These are phyloP conservation scores for Drosophila murphyi DNA, from an alignment of 1,140 invertebrate genomes.

Conservation along the genomic window DNA sequence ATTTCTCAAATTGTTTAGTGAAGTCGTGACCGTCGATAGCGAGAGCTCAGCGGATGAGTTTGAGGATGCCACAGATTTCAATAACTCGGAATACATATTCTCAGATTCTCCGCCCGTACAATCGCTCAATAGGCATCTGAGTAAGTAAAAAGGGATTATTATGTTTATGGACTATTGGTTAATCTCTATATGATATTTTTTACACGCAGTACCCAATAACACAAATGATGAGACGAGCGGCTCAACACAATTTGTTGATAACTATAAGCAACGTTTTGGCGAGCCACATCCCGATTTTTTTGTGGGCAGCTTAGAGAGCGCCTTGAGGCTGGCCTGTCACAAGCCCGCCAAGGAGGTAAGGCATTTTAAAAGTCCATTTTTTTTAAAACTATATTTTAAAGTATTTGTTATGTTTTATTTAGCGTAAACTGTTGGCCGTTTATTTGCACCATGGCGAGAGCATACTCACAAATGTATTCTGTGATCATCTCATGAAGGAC, in stretches of 20 bases:
- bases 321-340: slow-evolving; percentile 93
- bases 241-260: slow-evolving; percentile 93
- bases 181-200: neutral
- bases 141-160: slow-evolving; percentile 87
- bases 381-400: neutral
- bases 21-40: slow-evolving; percentile 84
- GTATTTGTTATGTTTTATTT: slow-evolving; percentile 84
- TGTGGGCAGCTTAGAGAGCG: slow-evolving; percentile 94
- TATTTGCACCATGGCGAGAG: slow-evolving; percentile 98
- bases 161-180: neutral
- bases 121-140: slow-evolving; percentile 90
- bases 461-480: slow-evolving; percentile 97
- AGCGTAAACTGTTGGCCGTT: slow-evolving; percentile 95
- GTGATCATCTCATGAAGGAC: slow-evolving; percentile 95
- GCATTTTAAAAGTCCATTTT: neutral
- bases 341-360: slow-evolving; percentile 94
- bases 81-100: slow-evolving; percentile 94
- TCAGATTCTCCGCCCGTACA: slow-evolving; percentile 90
- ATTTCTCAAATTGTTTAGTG: slow-evolving; percentile 28
- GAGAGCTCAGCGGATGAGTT: slow-evolving; percentile 93
- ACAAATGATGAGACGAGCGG: slow-evolving; percentile 94
- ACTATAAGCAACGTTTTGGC: slow-evolving; percentile 93
- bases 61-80: slow-evolving; percentile 93
- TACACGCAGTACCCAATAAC: slow-evolving; percentile 91
- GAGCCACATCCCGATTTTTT: slow-evolving; percentile 94